A percentile compares a stretch with the other conserved stretches of the same genome.
These are phyloP conservation scores for Oenanthe melanoleuca DNA, from an alignment of 2,113 vertebrate genomes.

Conservation along the genomic window DNA sequence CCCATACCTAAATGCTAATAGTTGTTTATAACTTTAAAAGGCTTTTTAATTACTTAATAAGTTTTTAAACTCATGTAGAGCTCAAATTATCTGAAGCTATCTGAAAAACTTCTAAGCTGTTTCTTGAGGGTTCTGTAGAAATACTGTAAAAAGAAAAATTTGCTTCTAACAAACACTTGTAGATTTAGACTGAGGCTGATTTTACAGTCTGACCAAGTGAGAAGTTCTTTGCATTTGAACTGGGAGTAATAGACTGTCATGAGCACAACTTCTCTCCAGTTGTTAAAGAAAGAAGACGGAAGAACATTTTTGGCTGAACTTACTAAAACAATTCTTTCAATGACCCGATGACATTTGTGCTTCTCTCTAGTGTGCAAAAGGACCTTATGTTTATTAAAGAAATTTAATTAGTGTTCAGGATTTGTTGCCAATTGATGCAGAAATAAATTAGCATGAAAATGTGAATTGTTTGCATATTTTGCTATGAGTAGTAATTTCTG, in stretches of 20 bases:
- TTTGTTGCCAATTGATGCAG: background rate
- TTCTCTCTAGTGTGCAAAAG: background rate
- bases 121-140: background rate
- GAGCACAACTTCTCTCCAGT: background rate
- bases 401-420: background rate
- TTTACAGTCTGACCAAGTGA: background rate
- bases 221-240: background rate
- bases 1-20: background rate
- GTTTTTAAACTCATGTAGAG: background rate
- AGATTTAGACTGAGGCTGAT: background rate
- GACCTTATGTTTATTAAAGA: background rate
- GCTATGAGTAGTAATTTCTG: background rate
- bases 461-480: background rate
- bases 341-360: background rate
- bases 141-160: background rate
- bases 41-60: background rate
- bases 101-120: background rate
- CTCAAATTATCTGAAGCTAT: background rate
- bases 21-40: background rate
- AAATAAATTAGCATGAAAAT: background rate
- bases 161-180: background rate
- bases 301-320: background rate
- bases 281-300: background rate
- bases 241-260: background rate
- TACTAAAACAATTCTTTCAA: background rate